A percentile compares a stretch with the other conserved stretches of the same genome.
Evolutionary conservation across 1,140 invertebrate genomes (phyloP).

Genomic region (Caenorhabditis inopinata): DNA sequence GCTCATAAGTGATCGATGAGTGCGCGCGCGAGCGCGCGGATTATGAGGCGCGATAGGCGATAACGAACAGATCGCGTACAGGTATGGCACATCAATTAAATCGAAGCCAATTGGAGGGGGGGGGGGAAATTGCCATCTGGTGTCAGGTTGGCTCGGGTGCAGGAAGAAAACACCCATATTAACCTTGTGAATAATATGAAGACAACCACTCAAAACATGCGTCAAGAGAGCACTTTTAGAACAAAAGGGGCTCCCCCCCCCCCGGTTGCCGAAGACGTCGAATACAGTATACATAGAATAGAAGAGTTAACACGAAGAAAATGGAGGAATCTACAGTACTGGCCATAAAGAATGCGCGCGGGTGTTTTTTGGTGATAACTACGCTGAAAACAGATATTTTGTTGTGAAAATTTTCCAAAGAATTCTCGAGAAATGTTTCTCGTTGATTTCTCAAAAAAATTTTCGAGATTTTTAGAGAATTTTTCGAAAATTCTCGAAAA

Average conservation of each 20-base stretch:
- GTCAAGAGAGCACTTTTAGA: constrained; percentile 30
- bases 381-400: too few species aligned
- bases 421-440: too few species aligned
- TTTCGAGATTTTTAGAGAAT: too few species aligned
- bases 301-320: neutral
- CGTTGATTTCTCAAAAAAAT: too few species aligned
- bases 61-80: neutral
- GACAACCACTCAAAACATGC: constrained; percentile 13
- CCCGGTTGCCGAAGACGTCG: neutral
- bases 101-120: too few species aligned
- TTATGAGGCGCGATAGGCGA: neutral
- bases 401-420: too few species aligned
- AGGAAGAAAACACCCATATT: neutral
- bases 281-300: neutral
- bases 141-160: neutral
- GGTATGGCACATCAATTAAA: neutral
- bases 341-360: too few species aligned
- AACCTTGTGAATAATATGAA: constrained; percentile 10
- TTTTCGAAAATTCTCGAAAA: too few species aligned
- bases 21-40: neutral
- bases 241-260: neutral
- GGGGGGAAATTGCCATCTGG: neutral
- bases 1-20: constrained; percentile 32
- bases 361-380: too few species aligned
- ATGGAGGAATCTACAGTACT: too few species aligned